Evolutionary conservation across 1,140 invertebrate species (phyloP).

Genomic region (Drosophila kurseongensis): DNA sequence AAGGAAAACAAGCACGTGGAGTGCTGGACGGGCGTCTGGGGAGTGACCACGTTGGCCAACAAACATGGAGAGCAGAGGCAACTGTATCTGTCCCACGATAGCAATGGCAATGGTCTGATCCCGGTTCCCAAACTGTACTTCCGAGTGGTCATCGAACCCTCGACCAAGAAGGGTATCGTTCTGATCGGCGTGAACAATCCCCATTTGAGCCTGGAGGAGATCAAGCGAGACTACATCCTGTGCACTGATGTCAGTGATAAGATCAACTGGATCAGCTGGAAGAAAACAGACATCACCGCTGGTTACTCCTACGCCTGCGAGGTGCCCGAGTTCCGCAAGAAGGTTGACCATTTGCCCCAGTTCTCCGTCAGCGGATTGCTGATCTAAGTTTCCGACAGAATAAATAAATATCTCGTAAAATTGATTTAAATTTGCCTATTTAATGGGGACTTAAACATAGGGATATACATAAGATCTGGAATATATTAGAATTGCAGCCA

Average conservation of each 20-base stretch:
- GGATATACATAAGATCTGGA: too few species aligned
- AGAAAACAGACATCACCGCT: conserved; percentile 84
- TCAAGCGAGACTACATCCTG: conserved; percentile 84
- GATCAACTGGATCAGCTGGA: conserved; percentile 86
- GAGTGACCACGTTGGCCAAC: conserved; percentile 85
- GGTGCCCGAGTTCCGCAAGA: conserved; percentile 86
- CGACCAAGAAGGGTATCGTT: conserved; percentile 84
- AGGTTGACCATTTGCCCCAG: conserved; percentile 82
- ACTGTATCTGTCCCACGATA: conserved; percentile 85
- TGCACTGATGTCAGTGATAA: conserved; percentile 85
- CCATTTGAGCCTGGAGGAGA: conserved; percentile 76
- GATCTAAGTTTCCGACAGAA: conserved; percentile 17
- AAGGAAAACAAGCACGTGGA: conserved; percentile 80
- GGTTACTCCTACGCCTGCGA: conserved; percentile 89
- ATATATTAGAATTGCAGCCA: too few species aligned
- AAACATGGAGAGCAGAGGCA: conserved; percentile 77
- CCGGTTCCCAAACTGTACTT: conserved; percentile 86
- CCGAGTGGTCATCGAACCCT: conserved; percentile 86
- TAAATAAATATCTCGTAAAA: not conserved
- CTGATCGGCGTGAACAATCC: conserved; percentile 87
- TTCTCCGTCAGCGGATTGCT: conserved; percentile 68
- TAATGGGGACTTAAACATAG: too few species aligned
- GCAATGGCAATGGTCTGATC: conserved; percentile 74
- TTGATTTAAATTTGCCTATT: too few species aligned
- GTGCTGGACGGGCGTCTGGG: conserved; percentile 87